Percentiles rank a stretch among this genome's conserved stretches.
These are phyloP conservation scores for Serinus canaria DNA, from an alignment of 2,113 vertebrate genomes.

Conservation along the genomic window DNA sequence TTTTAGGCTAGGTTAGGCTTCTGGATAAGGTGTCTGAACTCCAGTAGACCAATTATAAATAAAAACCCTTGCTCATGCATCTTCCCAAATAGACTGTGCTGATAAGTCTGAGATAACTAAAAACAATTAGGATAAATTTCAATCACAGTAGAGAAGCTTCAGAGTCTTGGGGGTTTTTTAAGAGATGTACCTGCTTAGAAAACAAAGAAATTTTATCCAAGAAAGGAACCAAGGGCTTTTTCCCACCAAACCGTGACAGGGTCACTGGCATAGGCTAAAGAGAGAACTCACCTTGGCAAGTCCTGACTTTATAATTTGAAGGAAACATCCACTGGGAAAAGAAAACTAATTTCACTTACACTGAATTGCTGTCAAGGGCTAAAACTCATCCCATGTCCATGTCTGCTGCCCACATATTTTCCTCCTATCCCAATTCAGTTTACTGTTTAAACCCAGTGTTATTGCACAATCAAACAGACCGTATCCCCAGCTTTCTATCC, in stretches of 20 bases:
- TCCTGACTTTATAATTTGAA: neutral
- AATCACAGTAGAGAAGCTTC: neutral
- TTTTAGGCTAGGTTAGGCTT: neutral
- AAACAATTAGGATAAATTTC: neutral
- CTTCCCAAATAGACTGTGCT: neutral
- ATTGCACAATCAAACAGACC: neutral
- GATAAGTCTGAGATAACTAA: neutral
- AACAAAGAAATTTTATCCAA: neutral
- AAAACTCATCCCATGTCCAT: neutral
- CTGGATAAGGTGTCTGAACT: neutral
- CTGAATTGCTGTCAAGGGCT: neutral
- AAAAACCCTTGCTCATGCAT: neutral
- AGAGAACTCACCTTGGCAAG: neutral
- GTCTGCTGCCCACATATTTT: neutral
- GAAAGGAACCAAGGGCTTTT: neutral
- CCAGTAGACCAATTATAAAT: neutral
- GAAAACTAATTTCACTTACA: neutral
- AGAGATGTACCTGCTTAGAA: neutral
- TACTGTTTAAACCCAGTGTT: neutral
- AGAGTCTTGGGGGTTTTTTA: neutral
- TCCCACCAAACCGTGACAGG: accelerated
- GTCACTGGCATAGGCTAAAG: neutral
- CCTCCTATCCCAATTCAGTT: neutral
- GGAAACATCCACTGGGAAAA: neutral
- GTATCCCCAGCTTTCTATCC: neutral